Evolutionary conservation across 2,113 vertebrate genomes (phyloP).

Genomic region (Thunnus thynnus): DNA sequence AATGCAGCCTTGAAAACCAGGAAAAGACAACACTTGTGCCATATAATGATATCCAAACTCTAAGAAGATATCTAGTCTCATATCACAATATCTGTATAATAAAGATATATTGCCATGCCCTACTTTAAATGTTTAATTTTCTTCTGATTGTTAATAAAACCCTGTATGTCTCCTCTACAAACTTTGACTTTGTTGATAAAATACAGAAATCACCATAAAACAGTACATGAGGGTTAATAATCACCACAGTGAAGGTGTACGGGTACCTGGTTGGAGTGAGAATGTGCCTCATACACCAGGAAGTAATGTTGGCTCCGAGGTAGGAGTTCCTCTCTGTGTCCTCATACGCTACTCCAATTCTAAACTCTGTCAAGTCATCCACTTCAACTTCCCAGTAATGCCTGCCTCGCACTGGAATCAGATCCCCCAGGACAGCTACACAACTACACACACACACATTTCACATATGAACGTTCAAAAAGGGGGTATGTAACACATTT

Average conservation of each 20-base stretch:
- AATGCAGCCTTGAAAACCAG: no score
- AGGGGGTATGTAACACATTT: background rate
- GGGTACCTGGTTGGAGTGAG: constrained; percentile 88
- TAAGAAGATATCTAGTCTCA: no score
- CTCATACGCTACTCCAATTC: constrained; percentile 90
- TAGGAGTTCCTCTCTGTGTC: constrained; percentile 89
- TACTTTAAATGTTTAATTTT: no score
- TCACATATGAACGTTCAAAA: background rate
- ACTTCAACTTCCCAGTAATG: constrained; percentile 96
- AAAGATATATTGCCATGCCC: no score
- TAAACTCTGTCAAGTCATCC: constrained; percentile 87
- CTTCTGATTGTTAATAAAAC: no score
- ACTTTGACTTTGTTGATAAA: no score
- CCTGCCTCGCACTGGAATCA: constrained; percentile 89
- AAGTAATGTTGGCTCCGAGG: constrained; percentile 88
- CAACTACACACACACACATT: constrained; percentile 81
- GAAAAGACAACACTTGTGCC: no score
- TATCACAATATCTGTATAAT: no score
- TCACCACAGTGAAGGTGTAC: background rate
- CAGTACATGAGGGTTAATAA: background rate
- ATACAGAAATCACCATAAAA: no score
- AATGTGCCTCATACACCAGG: constrained; percentile 95
- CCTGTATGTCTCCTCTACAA: no score
- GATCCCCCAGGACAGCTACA: constrained; percentile 91
- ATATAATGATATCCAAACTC: no score